Conservation (phyloP, 1,140 invertebrate genomes). For the Choristoneura fumiferana region DNA sequence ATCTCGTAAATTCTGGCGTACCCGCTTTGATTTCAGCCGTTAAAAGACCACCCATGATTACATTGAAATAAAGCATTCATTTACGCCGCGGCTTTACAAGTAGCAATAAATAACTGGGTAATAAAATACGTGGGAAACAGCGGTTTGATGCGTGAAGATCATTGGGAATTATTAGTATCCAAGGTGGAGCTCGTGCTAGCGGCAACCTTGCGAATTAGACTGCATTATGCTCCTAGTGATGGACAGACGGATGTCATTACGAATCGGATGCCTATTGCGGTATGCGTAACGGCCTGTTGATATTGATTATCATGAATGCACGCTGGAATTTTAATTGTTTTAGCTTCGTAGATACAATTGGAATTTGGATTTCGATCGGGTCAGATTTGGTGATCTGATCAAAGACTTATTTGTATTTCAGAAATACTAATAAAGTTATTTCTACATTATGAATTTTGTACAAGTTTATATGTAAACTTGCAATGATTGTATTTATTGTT, state of each 20-base stretch:
- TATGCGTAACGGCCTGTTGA: background rate
- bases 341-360: background rate
- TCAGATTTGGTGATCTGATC: background rate
- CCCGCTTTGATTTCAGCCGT: constrained; percentile 6
- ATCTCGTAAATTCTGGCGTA: too few species aligned
- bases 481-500: too few species aligned
- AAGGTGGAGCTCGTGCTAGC: constrained; percentile 57
- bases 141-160: constrained; percentile 56
- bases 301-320: constrained; percentile 1
- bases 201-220: constrained; percentile 61
- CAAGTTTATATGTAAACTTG: too few species aligned
- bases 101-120: constrained; percentile 36
- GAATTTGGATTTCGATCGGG: background rate
- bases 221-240: background rate
- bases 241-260: background rate
- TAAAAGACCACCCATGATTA: constrained; percentile 11
- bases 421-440: too few species aligned
- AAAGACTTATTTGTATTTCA: too few species aligned
- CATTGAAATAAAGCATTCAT: background rate
- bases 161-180: constrained; percentile 60
- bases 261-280: background rate
- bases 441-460: too few species aligned
- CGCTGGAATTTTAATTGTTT: constrained; percentile 14
- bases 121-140: constrained; percentile 52
- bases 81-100: constrained; percentile 15